Evolutionary conservation across 2,113 vertebrate genomes (phyloP).

Genomic region (Corvus moneduloides): DNA sequence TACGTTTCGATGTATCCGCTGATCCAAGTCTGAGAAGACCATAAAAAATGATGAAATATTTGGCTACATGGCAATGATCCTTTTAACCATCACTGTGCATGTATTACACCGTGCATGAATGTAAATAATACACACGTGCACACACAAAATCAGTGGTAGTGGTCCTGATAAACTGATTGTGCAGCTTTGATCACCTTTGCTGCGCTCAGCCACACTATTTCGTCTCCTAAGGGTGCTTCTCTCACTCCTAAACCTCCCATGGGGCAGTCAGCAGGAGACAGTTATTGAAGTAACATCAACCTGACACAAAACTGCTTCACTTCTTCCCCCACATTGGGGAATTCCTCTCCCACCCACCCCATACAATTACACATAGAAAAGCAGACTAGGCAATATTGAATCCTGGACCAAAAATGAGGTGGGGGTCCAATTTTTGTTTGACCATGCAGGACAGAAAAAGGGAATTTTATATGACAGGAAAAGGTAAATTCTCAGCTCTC

Average conservation of each 20-base stretch:
- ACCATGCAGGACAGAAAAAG: not conserved
- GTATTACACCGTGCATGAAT: not conserved
- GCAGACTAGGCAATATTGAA: not conserved
- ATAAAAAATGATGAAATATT: slow-evolving; percentile 71
- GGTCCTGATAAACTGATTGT: not conserved
- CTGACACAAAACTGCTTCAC: not conserved
- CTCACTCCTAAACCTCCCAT: not conserved
- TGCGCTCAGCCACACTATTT: rapidly evolving
- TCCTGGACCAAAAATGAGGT: not conserved
- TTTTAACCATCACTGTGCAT: not conserved
- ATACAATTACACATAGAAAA: not conserved
- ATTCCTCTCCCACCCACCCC: not conserved
- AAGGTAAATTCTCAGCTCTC: not conserved
- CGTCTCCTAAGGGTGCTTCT: not conserved
- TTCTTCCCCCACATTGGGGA: not conserved
- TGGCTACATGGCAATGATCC: slow-evolving; percentile 2
- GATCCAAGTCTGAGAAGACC: slow-evolving; percentile 71
- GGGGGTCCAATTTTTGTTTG: not conserved
- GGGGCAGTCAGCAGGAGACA: not conserved
- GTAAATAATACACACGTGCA: not conserved
- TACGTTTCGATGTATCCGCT: slow-evolving; percentile 55
- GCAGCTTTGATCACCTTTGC: not conserved
- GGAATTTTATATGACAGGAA: not conserved
- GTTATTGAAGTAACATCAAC: not conserved
- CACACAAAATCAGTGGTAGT: not conserved